These are phyloP conservation scores for Dendrocopos noguchii DNA, from an alignment of 2,113 vertebrate species.

Conservation along the genomic window DNA sequence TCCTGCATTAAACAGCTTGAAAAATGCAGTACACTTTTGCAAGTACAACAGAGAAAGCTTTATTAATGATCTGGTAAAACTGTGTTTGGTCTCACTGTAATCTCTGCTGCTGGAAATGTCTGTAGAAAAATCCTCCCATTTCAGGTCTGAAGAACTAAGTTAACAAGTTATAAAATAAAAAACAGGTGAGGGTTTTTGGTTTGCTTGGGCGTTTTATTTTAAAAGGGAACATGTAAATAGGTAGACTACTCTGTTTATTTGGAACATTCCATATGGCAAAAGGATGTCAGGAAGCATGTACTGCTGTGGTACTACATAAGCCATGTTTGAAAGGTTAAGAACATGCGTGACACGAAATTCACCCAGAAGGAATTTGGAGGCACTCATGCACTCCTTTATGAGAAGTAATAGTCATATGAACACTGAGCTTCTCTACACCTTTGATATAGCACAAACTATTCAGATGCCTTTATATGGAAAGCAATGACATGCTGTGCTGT, in stretches of 20 bases:
- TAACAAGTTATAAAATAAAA: neutral
- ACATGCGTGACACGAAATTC: neutral
- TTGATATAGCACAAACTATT: neutral
- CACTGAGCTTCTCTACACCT: neutral
- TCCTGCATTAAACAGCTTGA: constrained; percentile 9
- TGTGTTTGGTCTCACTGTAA: neutral
- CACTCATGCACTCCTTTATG: neutral
- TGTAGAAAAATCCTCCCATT: neutral
- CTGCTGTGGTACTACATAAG: neutral
- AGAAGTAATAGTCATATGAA: neutral
- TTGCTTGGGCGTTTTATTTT: neutral
- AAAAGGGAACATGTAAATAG: neutral
- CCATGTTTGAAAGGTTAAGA: constrained; percentile 18
- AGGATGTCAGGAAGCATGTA: neutral
- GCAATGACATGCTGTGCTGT: neutral
- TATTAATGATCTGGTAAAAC: neutral
- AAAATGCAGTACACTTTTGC: neutral
- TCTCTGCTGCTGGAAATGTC: neutral
- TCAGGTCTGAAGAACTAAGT: neutral
- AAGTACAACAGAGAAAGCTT: constrained; percentile 28
- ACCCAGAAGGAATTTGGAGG: neutral
- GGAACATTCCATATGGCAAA: neutral
- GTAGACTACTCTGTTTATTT: neutral
- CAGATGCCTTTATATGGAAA: neutral
- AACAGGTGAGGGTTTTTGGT: neutral